Percentiles rank a stretch among this genome's conserved stretches.
Conservation (phyloP, 2,888 invertebrate species). For the Prionchulus punctatus region DNA sequence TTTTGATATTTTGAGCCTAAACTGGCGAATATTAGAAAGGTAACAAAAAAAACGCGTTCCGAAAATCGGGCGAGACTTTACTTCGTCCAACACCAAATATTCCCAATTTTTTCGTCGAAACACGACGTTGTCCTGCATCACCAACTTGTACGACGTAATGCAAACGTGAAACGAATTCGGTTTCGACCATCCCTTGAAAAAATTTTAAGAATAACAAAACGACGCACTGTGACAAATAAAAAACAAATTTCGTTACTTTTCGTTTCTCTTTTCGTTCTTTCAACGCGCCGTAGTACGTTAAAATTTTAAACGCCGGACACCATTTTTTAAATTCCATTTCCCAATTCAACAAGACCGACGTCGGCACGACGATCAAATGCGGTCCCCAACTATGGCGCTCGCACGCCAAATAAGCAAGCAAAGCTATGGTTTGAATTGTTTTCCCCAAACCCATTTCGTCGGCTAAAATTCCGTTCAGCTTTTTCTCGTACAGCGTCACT, state of each 20-base stretch:
- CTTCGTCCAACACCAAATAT: slow-evolving; percentile 80
- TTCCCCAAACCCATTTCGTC: slow-evolving; percentile 96
- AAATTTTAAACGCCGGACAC: slow-evolving; percentile 96
- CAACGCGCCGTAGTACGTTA: slow-evolving; percentile 90
- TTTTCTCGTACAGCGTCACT: slow-evolving; percentile 82
- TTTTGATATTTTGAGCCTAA: slow-evolving; percentile 94
- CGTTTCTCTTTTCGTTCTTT: slow-evolving; percentile 58
- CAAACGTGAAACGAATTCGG: slow-evolving; percentile 73
- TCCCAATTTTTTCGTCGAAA: slow-evolving; percentile 95
- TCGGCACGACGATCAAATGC: slow-evolving; percentile 93
- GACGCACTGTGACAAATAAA: slow-evolving; percentile 7
- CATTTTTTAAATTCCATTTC: slow-evolving; percentile 99
- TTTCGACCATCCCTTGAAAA: slow-evolving; percentile 93
- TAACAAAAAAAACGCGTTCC: background rate
- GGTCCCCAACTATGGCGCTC: slow-evolving; percentile 91
- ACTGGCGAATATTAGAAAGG: slow-evolving; percentile 1
- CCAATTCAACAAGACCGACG: slow-evolving; percentile 99
- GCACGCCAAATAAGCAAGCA: slow-evolving; percentile 80
- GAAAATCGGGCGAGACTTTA: slow-evolving; percentile 15
- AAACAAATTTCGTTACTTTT: slow-evolving; percentile 28
- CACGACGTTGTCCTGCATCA: slow-evolving; percentile 93
- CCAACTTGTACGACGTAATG: slow-evolving; percentile 48
- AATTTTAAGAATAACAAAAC: slow-evolving; percentile 18
- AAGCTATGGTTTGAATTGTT: slow-evolving; percentile 87
- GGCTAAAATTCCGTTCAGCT: slow-evolving; percentile 83